Conservation (phyloP, 2,113 vertebrate genomes). For the Oreotrochilus melanogaster region DNA sequence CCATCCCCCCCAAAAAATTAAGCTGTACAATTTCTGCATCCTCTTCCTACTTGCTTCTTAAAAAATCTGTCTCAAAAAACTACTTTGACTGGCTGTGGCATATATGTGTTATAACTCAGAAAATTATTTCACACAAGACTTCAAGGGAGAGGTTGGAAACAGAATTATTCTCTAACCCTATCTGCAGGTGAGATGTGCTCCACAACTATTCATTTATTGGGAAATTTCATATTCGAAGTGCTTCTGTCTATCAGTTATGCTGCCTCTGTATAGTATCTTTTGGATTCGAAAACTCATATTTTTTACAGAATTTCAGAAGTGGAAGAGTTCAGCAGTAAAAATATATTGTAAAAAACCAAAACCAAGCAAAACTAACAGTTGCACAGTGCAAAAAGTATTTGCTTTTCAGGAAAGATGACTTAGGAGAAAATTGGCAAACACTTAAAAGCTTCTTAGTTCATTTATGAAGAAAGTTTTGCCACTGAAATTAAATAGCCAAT, state of each 20-base stretch:
- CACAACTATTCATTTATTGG: background rate
- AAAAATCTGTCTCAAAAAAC: background rate
- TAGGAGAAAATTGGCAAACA: background rate
- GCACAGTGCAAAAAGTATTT: background rate
- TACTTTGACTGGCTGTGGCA: background rate
- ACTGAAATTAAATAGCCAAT: background rate
- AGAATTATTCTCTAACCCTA: background rate
- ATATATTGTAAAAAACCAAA: background rate
- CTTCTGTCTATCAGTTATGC: background rate
- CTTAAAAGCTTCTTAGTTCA: background rate
- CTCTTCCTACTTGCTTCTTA: background rate
- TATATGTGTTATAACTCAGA: background rate
- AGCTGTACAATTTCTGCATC: background rate
- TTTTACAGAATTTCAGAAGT: background rate
- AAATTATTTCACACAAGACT: background rate
- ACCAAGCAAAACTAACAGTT: background rate
- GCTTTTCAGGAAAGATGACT: background rate
- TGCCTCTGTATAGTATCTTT: background rate
- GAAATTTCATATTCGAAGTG: background rate
- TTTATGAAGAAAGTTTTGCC: background rate
- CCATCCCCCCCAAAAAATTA: background rate
- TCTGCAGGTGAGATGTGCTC: background rate
- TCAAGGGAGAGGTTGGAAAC: background rate
- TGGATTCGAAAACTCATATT: background rate
- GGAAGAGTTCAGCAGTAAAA: background rate